Percentiles rank a stretch among this genome's conserved stretches.
Evolutionary conservation across 1,140 invertebrate genomes (phyloP).

Genomic region (Teleogryllus occipitalis): DNA sequence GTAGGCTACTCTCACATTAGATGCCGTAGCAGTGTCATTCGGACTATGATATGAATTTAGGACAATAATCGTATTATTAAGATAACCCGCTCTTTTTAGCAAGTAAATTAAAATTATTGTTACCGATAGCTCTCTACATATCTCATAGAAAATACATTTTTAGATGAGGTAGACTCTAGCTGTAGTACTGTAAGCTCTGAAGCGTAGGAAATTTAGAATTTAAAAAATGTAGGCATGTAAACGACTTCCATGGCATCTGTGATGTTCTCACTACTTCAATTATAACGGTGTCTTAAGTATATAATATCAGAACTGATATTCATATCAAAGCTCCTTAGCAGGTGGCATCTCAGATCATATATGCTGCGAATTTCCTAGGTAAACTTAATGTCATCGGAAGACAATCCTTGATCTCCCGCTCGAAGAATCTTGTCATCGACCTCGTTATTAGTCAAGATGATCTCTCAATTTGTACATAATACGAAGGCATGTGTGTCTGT

Average conservation of each 20-base stretch:
- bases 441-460: too few relatives aligned
- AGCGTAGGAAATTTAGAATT: not conserved
- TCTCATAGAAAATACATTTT: not conserved
- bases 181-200: not conserved
- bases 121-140: not conserved
- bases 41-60: not conserved
- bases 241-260: not conserved
- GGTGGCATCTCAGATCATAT: not conserved
- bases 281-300: not conserved
- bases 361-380: too few relatives aligned
- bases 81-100: not conserved
- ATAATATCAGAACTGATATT: constrained; percentile 6
- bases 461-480: not conserved
- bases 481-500: not conserved
- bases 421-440: not conserved
- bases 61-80: not conserved
- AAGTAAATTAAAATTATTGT: not conserved
- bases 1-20: not conserved
- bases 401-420: too few relatives aligned
- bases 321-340: not conserved
- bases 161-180: not conserved
- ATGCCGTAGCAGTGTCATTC: not conserved
- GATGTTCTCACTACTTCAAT: constrained; percentile 4
- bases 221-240: not conserved
- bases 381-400: too few relatives aligned